Conservation (phyloP, 2,113 vertebrate genomes). For the Nannobrachium achirus region DNA sequence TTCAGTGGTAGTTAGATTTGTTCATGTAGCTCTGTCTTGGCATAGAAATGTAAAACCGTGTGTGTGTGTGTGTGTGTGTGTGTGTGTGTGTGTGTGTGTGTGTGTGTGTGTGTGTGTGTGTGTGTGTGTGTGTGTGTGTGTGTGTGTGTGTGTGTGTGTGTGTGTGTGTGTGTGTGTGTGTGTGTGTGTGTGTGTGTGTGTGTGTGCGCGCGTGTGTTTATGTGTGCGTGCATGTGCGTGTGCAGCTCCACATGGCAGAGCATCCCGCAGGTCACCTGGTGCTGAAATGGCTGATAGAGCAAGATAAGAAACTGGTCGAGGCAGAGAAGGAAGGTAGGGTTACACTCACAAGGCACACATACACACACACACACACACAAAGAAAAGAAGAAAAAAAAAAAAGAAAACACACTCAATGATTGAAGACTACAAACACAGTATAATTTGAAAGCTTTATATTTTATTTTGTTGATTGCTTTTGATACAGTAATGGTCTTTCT, state of each 20-base stretch:
- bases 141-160: not conserved
- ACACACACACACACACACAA: not conserved
- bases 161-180: not conserved
- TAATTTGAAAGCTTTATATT: no score
- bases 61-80: no score
- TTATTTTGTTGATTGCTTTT: no score
- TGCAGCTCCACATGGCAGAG: slow-evolving; percentile 92
- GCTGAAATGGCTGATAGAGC: slow-evolving; percentile 94
- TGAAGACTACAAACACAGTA: not conserved
- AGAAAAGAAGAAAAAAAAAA: no score
- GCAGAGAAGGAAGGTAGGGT: slow-evolving; percentile 84
- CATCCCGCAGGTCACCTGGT: slow-evolving; percentile 95
- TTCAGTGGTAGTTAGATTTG: no score
- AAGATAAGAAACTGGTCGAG: slow-evolving; percentile 86
- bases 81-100: no score
- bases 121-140: no score
- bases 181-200: slow-evolving; percentile 46
- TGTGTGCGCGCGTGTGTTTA: not conserved
- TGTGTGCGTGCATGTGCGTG: not conserved
- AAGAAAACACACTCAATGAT: not conserved
- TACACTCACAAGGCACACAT: not conserved
- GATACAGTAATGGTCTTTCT: no score
- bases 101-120: no score
- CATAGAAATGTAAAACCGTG: no score
- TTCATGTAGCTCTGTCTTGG: no score